These are phyloP conservation scores for Bilobella aurantiaca DNA, from an alignment of 1,140 invertebrate species.

Conservation along the genomic window DNA sequence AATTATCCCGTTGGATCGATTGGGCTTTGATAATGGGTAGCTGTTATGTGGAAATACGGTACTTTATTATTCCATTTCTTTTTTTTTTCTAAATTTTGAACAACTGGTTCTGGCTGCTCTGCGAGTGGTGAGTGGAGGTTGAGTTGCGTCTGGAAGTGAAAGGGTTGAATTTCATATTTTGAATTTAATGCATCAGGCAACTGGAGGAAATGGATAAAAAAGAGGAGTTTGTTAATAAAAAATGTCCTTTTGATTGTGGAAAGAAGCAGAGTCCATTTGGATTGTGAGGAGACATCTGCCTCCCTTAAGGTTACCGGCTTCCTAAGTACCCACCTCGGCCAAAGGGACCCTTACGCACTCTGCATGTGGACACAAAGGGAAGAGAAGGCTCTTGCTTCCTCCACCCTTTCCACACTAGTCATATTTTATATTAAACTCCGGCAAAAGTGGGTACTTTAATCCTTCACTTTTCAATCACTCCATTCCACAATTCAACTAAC, in stretches of 20 bases:
- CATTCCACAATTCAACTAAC: too few relatives aligned
- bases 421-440: too few relatives aligned
- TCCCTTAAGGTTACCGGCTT: background rate
- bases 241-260: background rate
- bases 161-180: background rate
- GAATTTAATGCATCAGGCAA: background rate
- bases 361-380: background rate
- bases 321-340: background rate
- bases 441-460: too few relatives aligned
- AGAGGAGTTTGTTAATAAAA: background rate
- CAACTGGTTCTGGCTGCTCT: too few relatives aligned
- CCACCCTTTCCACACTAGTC: too few relatives aligned
- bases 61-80: too few relatives aligned
- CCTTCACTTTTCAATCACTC: too few relatives aligned
- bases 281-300: background rate
- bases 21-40: too few relatives aligned
- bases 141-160: background rate
- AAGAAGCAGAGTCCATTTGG: background rate
- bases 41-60: too few relatives aligned
- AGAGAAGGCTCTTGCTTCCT: background rate
- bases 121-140: background rate
- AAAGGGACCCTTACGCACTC: background rate
- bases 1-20: too few relatives aligned
- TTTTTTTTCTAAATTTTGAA: too few relatives aligned
- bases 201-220: background rate